phyloP scores from a whole-genome alignment of 2,888 invertebrate genomes.

The Eristalis pertinax region DNA sequence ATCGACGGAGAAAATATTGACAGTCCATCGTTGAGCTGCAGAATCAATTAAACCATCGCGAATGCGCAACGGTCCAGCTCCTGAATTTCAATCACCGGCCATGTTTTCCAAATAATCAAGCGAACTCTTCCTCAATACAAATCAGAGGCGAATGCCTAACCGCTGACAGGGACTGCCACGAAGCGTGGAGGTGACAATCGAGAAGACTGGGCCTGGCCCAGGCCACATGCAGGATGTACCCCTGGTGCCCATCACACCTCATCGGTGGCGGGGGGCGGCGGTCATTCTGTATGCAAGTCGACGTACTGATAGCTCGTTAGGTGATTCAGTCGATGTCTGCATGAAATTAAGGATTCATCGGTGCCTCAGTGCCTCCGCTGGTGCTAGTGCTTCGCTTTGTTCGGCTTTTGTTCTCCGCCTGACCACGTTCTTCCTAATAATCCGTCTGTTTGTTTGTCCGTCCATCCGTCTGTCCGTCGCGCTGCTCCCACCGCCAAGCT shows the following conservation, averaged over 20 bases:
- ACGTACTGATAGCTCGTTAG: slow-evolving; percentile 48
- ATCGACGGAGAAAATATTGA: slow-evolving; percentile 24
- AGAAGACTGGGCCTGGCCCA: slow-evolving; percentile 7
- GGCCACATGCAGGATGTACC: slow-evolving; percentile 60
- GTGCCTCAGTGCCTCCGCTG: not conserved
- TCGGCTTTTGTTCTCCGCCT: slow-evolving; percentile 10
- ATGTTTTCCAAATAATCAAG: slow-evolving; percentile 19
- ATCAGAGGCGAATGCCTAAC: slow-evolving; percentile 26
- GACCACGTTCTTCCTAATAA: slow-evolving; percentile 69
- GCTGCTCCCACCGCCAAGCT: not conserved
- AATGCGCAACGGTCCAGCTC: slow-evolving; percentile 8
- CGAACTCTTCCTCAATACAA: slow-evolving; percentile 33
- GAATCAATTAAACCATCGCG: slow-evolving; percentile 48
- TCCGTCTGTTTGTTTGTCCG: slow-evolving; percentile 15
- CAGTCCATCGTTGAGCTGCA: slow-evolving; percentile 18
- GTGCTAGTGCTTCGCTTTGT: not conserved
- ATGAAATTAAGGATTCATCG: slow-evolving; percentile 60
- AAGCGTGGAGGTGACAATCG: slow-evolving; percentile 20
- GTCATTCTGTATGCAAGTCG: slow-evolving; percentile 62
- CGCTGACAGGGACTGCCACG: not conserved
- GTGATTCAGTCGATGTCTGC: slow-evolving; percentile 67
- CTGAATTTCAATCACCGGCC: slow-evolving; percentile 29
- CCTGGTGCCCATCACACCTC: too few relatives aligned
- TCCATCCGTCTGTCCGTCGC: not conserved
- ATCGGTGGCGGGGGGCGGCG: not conserved